Conservation (phyloP, 1,140 invertebrate genomes). For the Euura lappo region DNA sequence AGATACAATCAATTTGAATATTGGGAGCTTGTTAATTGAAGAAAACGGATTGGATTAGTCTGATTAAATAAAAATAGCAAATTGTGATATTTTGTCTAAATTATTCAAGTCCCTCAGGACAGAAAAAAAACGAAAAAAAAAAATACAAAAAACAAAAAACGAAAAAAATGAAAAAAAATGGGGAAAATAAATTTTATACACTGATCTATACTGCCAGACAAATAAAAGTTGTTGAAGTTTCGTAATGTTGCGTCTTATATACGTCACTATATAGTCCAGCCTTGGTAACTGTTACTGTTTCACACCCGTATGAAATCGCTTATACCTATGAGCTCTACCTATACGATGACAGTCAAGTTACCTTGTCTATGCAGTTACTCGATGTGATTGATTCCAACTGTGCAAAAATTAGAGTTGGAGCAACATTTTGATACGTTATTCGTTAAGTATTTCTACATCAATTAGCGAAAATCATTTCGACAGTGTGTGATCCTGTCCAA, state of each 20-base stretch:
- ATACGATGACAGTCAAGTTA: not conserved
- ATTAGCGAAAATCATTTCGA: not conserved
- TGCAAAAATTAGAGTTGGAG: not conserved
- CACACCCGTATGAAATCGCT: slow-evolving; percentile 14
- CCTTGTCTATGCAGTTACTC: not conserved
- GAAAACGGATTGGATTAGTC: slow-evolving; percentile 11
- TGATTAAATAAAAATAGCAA: slow-evolving; percentile 38
- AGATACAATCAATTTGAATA: not conserved
- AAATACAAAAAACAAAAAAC: not conserved
- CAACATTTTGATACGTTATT: not conserved
- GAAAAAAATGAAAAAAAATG: slow-evolving; percentile 5
- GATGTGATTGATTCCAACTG: not conserved
- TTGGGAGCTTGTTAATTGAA: slow-evolving; percentile 7
- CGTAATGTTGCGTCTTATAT: slow-evolving; percentile 10
- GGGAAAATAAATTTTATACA: slow-evolving; percentile 45
- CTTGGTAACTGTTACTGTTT: slow-evolving; percentile 22
- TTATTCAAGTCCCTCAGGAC: slow-evolving; percentile 44
- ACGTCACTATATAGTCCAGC: slow-evolving; percentile 18
- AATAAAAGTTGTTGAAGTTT: slow-evolving; percentile 17
- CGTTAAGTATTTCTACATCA: not conserved
- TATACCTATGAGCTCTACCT: slow-evolving; percentile 9
- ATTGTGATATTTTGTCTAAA: slow-evolving; percentile 56
- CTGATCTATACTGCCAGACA: slow-evolving; percentile 49
- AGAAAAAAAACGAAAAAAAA: slow-evolving; percentile 10
- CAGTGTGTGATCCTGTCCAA: no score